Base-by-base conservation (phyloP, 2,113 vertebrate genomes). In the Ophiodon elongatus region DNA sequence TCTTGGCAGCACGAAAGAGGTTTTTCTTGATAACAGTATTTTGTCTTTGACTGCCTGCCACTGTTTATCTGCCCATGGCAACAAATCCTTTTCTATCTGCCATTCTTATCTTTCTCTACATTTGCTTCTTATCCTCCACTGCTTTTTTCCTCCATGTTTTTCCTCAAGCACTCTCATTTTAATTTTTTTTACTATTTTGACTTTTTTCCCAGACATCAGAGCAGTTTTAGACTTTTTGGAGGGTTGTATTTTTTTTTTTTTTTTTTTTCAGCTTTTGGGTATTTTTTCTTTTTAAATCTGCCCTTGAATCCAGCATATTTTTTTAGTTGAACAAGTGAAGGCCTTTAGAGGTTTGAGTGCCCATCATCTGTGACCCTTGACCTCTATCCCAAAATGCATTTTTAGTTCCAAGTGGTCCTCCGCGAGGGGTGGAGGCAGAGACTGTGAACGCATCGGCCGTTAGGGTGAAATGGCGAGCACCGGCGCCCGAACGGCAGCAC, bases 331-430 rank as follows among this genome's bases (percentile, higher is more conserved):
- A 43, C 72, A 63, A 78, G 45, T 74, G 66, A 81, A 65, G 79
- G 57, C 85, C 80, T 89, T 84, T 78, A 87, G 79, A 90, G 81
- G 35, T 89, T 92, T 88, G 41, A 83, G 67, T 89, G 63, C 66
- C 89, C 80, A 60, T 89, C 89, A 79, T 68, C 82, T 85, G 67
- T 91, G 83, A 92, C 85, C 78, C 82, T 83, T 94, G 89, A 97
- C 89, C 95, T 97, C 78, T 94, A 96, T 97, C 95, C 97, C 91
- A 95, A 97, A 96, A 96, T 99, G 95, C 97, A 96, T 96, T 96
- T 97, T 95, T 97, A 99, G 97, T 99, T 97, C 98, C 98, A 96
- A 97, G 97, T 91, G 98, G 98, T 95, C 97, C 98, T 94, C 98
- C 97, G 91, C 97, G 96, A 86, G 96, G 96, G 95, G 97, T 99